phyloP scores from a whole-genome alignment of 1,140 invertebrate genomes.

The Cotesia chilonis region DNA sequence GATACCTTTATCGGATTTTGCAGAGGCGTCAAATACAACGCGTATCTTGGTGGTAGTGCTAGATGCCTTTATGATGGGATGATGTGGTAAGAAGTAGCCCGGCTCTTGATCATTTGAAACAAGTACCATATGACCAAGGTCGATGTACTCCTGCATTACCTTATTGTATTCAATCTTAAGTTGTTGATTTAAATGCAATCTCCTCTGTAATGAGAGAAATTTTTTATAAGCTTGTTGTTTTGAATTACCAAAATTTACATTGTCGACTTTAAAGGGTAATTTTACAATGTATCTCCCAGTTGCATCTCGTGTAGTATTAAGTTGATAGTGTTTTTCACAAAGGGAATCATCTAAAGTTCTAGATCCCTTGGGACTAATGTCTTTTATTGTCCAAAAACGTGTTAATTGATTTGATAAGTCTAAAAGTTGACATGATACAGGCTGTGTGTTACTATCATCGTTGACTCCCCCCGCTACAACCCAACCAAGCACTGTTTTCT shows the following conservation, averaged over 20 bases:
- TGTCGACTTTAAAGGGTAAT: slow-evolving; percentile 28
- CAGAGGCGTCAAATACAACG: slow-evolving; percentile 39
- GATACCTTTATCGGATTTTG: slow-evolving; percentile 40
- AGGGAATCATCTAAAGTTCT: neutral
- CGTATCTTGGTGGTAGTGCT: too few relatives aligned
- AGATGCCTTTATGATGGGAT: too few relatives aligned
- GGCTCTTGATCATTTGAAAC: too few relatives aligned
- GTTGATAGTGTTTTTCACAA: slow-evolving; percentile 30
- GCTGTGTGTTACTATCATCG: neutral
- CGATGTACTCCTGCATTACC: neutral
- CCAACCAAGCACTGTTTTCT: slow-evolving; percentile 37
- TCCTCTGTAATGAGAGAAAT: slow-evolving; percentile 19
- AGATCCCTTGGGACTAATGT: slow-evolving; percentile 1
- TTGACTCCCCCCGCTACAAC: slow-evolving; percentile 24
- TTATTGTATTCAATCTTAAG: slow-evolving; percentile 18
- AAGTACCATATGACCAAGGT: slow-evolving; percentile 41
- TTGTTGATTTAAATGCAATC: slow-evolving; percentile 21
- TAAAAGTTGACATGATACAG: slow-evolving; percentile 28
- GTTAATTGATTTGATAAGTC: slow-evolving; percentile 29
- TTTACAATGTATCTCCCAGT: slow-evolving; percentile 28
- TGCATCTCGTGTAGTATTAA: slow-evolving; percentile 14
- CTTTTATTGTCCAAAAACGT: slow-evolving; percentile 30
- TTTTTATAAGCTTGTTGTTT: slow-evolving; percentile 20
- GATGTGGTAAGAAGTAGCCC: too few relatives aligned
- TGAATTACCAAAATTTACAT: slow-evolving; percentile 30